phyloP scores from a whole-genome alignment of 2,113 vertebrate genomes.

The Cephalophus harveyi region DNA sequence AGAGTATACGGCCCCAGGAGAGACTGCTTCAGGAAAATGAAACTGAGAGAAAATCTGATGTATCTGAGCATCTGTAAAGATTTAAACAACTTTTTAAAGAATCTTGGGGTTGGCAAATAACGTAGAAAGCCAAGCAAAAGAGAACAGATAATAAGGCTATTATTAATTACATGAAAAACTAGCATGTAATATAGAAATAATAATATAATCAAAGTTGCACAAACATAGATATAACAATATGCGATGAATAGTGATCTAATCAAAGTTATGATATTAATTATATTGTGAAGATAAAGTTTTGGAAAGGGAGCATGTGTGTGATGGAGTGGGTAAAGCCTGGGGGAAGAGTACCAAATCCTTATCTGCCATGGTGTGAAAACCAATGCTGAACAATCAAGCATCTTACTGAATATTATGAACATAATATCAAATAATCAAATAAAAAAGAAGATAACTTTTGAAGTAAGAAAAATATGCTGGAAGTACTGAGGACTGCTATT shows the following conservation, averaged over 20 bases:
- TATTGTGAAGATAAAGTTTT: neutral
- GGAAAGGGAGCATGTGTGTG: neutral
- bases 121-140: neutral
- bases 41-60: neutral
- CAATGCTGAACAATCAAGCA: neutral
- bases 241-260: neutral
- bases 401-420: neutral
- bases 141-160: neutral
- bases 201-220: neutral
- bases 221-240: neutral
- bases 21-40: neutral
- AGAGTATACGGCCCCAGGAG: neutral
- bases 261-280: neutral
- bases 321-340: neutral
- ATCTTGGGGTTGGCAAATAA: neutral
- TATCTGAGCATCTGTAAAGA: neutral
- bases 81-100: neutral
- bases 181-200: neutral
- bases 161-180: neutral
- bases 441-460: neutral
- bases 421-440: neutral
- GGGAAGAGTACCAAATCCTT: neutral
- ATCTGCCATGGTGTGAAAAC: neutral
- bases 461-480: neutral
- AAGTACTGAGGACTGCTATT: neutral